Percentiles rank a stretch among this genome's conserved stretches.
These are phyloP conservation scores for Percina caprodes DNA, from an alignment of 2,113 vertebrate genomes.

Conservation along the genomic window DNA sequence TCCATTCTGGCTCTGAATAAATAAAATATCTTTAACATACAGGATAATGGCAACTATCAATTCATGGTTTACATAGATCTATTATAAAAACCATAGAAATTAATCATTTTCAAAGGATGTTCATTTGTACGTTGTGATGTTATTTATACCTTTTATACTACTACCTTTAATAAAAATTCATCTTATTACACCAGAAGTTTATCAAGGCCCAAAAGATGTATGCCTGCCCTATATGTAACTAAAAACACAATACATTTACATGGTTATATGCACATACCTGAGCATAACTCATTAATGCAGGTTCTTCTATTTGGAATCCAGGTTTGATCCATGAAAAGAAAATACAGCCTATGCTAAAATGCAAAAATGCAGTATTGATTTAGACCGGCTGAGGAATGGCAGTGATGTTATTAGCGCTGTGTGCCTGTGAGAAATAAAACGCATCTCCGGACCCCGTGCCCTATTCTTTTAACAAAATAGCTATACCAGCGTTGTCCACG, in stretches of 20 bases:
- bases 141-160: constrained; percentile 77
- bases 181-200: constrained; percentile 80
- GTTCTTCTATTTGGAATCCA: constrained; percentile 78
- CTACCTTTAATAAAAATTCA: constrained; percentile 81
- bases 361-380: constrained; percentile 62
- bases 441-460: constrained; percentile 34
- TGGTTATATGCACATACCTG: constrained; percentile 88
- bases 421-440: constrained; percentile 50
- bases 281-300: constrained; percentile 84
- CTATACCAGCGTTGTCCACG: constrained; percentile 37
- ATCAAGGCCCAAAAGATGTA: constrained; percentile 78
- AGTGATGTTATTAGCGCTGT: constrained; percentile 55
- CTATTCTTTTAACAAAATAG: constrained; percentile 49
- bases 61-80: constrained; percentile 43
- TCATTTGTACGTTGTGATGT: constrained; percentile 78
- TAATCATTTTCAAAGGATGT: constrained; percentile 73
- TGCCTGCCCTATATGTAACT: constrained; percentile 76
- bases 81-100: constrained; percentile 70
- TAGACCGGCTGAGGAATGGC: constrained; percentile 61
- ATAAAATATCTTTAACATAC: constrained; percentile 63
- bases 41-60: constrained; percentile 44
- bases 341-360: constrained; percentile 71
- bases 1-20: constrained; percentile 61
- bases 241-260: constrained; percentile 84
- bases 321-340: constrained; percentile 73